These are phyloP conservation scores for Nesidiocoris tenuis DNA, from an alignment of 2,888 invertebrate genomes.

Conservation along the genomic window DNA sequence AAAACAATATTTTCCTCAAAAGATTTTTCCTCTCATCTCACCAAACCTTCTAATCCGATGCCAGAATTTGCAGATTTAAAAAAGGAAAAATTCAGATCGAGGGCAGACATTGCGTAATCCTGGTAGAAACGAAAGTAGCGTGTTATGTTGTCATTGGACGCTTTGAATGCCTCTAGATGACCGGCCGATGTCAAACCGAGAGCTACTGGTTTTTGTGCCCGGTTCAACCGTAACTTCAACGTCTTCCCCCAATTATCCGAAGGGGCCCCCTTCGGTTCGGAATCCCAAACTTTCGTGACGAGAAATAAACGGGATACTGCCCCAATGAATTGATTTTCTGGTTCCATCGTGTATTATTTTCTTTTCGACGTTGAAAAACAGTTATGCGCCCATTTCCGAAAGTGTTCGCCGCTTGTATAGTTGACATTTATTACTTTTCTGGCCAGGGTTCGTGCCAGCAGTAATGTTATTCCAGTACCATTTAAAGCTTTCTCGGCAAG, in stretches of 20 bases:
- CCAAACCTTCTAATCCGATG: too few relatives aligned
- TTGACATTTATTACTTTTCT: background rate
- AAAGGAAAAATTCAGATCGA: background rate
- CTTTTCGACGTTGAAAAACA: conserved; percentile 18
- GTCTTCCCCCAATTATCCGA: conserved; percentile 26
- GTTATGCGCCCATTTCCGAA: background rate
- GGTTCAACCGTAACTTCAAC: conserved; percentile 24
- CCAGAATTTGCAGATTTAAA: too few relatives aligned
- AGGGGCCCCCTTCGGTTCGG: background rate
- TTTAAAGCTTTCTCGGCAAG: background rate
- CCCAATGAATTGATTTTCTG: conserved; percentile 34
- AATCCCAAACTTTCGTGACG: conserved; percentile 20
- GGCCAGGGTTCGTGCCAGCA: too few relatives aligned
- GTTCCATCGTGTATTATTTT: background rate
- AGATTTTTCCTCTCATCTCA: too few relatives aligned
- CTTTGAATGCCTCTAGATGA: conserved; percentile 33
- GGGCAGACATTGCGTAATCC: conserved; percentile 20
- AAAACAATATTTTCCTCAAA: too few relatives aligned
- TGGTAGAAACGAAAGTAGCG: conserved; percentile 5
- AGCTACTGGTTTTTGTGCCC: conserved; percentile 30
- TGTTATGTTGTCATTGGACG: background rate
- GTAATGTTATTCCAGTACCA: too few relatives aligned
- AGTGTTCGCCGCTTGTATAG: background rate
- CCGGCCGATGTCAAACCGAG: background rate
- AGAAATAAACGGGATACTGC: conserved; percentile 31